These are phyloP conservation scores for Ceraclea dissimilis DNA, from an alignment of 2,888 invertebrate genomes.

Conservation along the genomic window DNA sequence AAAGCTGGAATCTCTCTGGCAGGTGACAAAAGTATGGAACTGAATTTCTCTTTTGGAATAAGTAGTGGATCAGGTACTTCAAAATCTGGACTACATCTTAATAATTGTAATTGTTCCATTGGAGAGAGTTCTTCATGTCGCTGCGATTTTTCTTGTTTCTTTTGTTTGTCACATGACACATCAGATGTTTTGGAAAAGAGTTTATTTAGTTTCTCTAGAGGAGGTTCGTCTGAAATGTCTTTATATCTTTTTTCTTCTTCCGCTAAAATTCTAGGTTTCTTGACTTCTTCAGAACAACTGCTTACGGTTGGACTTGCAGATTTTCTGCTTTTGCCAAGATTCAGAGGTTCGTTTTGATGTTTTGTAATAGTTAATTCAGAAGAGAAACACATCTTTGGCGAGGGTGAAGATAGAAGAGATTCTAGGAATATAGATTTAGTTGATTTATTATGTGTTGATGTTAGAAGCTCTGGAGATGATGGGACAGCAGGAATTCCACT, in stretches of 20 bases:
- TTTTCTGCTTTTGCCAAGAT: conserved; percentile 59
- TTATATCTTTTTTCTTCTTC: conserved; percentile 43
- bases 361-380: conserved; percentile 49
- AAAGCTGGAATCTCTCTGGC: conserved; percentile 70
- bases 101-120: conserved; percentile 61
- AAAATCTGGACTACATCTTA: conserved; percentile 58
- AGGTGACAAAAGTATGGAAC: conserved; percentile 62
- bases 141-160: conserved; percentile 31
- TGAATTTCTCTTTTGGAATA: conserved; percentile 68
- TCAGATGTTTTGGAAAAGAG: conserved; percentile 37
- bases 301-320: conserved; percentile 65
- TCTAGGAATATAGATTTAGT: conserved; percentile 52
- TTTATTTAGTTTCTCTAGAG: conserved; percentile 38
- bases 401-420: conserved; percentile 52
- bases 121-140: conserved; percentile 51
- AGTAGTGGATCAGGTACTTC: conserved; percentile 75
- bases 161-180: conserved; percentile 22
- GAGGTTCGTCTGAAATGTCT: conserved; percentile 34
- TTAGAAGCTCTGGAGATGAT: conserved; percentile 60
- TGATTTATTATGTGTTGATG: conserved; percentile 42
- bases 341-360: conserved; percentile 59
- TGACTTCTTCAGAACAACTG: conserved; percentile 67
- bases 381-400: conserved; percentile 49
- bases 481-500: conserved; percentile 64
- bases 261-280: conserved; percentile 49